A percentile compares a stretch with the other conserved stretches of the same genome.
These are phyloP conservation scores for Baryphthengus martii DNA, from an alignment of 2,113 vertebrate species.

Conservation along the genomic window DNA sequence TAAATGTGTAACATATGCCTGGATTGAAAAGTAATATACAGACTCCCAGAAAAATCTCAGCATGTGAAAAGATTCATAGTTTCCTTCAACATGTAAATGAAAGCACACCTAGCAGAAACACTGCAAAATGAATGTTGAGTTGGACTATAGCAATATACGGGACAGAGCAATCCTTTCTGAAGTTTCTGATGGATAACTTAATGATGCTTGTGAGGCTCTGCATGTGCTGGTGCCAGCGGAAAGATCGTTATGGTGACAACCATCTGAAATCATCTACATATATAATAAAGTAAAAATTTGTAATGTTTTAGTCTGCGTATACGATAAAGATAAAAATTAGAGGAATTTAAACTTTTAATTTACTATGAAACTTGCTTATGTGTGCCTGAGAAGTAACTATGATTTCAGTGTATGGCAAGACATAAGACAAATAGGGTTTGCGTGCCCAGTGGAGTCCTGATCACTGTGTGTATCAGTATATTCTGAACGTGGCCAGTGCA, in stretches of 20 bases:
- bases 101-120: neutral
- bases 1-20: neutral
- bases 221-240: neutral
- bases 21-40: neutral
- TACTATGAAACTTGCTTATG: neutral
- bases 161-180: neutral
- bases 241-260: neutral
- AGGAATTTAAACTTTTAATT: neutral
- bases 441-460: fast-evolving
- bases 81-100: neutral
- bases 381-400: neutral
- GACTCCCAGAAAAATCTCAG: neutral
- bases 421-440: neutral
- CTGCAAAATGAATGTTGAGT: neutral
- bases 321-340: neutral
- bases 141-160: neutral
- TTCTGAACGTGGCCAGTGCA: neutral
- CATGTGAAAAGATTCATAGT: neutral
- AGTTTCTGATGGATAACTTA: neutral
- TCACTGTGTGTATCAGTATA: neutral
- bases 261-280: neutral
- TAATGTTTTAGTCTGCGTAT: neutral
- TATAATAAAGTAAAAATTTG: neutral
- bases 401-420: neutral
- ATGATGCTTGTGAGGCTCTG: neutral